phyloP scores from a whole-genome alignment of 64 coral and sea anemone genomes.

The Trachythela sp. region DNA sequence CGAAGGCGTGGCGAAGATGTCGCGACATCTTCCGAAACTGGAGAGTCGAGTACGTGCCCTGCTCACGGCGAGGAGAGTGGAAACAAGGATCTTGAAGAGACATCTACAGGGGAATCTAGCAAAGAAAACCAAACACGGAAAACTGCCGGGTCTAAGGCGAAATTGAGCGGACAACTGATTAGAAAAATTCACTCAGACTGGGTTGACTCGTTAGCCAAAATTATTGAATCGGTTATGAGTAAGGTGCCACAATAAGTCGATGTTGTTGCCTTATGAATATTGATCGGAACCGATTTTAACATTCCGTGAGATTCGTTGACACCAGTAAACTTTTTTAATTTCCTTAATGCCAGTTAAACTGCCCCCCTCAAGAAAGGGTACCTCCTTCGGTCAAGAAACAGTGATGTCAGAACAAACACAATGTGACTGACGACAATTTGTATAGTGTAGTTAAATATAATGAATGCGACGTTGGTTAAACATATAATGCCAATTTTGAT shows the following conservation, averaged over 20 bases:
- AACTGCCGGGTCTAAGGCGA: neutral
- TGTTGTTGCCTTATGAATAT: too few relatives aligned
- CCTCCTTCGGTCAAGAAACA: too few relatives aligned
- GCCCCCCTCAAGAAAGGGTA: too few relatives aligned
- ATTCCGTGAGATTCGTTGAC: too few relatives aligned
- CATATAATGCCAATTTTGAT: too few relatives aligned
- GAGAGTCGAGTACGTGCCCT: neutral
- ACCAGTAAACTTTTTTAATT: too few relatives aligned
- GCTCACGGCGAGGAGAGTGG: neutral
- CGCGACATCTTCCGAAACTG: neutral
- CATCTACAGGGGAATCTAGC: neutral
- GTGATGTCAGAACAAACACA: too few relatives aligned
- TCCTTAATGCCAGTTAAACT: too few relatives aligned
- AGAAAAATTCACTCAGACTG: neutral
- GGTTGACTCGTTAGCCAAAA: neutral
- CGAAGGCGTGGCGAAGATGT: neutral
- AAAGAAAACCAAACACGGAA: neutral
- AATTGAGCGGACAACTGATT: neutral
- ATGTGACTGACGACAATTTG: neutral
- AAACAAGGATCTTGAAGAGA: neutral
- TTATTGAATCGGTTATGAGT: neutral
- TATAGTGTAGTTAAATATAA: neutral
- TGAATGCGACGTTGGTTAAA: neutral
- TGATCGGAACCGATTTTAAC: too few relatives aligned
- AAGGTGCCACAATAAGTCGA: neutral